These are phyloP conservation scores for Sinocyclocheilus grahami DNA, from an alignment of 2,113 vertebrate species.

Conservation along the genomic window DNA sequence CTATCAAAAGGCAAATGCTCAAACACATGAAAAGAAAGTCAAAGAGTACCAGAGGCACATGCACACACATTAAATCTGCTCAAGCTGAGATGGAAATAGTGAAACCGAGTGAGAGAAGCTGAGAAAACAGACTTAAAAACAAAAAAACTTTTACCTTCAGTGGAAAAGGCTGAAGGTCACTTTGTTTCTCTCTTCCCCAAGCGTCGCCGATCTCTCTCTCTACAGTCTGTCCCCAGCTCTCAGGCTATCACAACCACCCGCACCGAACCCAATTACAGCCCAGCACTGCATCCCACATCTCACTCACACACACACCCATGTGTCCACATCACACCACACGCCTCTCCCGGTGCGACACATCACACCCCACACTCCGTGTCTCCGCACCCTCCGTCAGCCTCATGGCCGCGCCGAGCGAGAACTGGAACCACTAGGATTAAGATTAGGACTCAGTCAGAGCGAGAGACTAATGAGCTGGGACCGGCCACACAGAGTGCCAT, in stretches of 20 bases:
- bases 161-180: conserved; percentile 38
- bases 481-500: background rate
- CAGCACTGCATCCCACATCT: conserved; percentile 35
- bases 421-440: conserved; percentile 39
- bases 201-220: conserved; percentile 44
- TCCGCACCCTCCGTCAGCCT: conserved; percentile 47
- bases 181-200: conserved; percentile 22
- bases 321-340: conserved; percentile 64
- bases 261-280: conserved; percentile 68
- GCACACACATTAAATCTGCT: conserved; percentile 11
- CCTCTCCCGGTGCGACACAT: conserved; percentile 63
- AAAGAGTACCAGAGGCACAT: background rate
- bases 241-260: conserved; percentile 31
- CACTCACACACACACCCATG: conserved; percentile 39
- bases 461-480: background rate
- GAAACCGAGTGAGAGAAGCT: background rate
- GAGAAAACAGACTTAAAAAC: conserved; percentile 31
- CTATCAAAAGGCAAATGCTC: conserved; percentile 50
- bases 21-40: conserved; percentile 28
- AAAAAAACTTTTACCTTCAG: conserved; percentile 42
- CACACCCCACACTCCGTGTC: conserved; percentile 58
- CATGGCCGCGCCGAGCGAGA: background rate
- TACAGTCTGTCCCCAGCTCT: conserved; percentile 7
- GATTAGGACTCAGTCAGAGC: conserved; percentile 22
- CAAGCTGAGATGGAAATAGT: background rate